Percentiles rank a stretch among this genome's conserved stretches.
phyloP scores from a whole-genome alignment of 2,113 vertebrate genomes.

The Nycticryphes semicollaris region DNA sequence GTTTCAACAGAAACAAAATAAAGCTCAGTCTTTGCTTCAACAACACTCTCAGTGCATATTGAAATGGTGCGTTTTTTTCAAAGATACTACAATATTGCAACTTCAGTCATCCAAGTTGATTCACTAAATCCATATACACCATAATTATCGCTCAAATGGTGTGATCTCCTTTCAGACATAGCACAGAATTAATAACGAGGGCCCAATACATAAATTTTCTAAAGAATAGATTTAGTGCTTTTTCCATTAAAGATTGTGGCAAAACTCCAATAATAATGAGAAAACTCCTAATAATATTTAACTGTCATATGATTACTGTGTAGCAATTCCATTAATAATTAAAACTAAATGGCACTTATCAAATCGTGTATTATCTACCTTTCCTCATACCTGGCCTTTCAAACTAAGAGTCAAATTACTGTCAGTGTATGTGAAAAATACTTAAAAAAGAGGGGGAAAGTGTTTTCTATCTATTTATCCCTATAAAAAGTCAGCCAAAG shows the following conservation, averaged over 20 bases:
- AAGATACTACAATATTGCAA: background rate
- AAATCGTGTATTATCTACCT: background rate
- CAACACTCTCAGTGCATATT: background rate
- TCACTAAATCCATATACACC: background rate
- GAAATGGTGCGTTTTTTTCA: background rate
- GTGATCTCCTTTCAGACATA: background rate
- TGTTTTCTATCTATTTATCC: constrained; percentile 2
- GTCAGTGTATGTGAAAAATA: background rate
- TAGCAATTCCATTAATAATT: constrained; percentile 20
- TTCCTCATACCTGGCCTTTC: background rate
- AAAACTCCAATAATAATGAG: constrained; percentile 24
- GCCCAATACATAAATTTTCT: background rate
- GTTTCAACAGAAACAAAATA: background rate
- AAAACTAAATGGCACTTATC: background rate
- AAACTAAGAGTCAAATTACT: background rate
- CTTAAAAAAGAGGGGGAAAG: background rate
- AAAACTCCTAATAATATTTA: constrained; percentile 14
- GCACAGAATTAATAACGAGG: background rate
- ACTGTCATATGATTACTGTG: background rate
- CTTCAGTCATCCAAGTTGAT: background rate
- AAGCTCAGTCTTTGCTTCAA: background rate
- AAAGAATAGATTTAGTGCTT: background rate
- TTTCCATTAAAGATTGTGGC: background rate
- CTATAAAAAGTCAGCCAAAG: background rate
- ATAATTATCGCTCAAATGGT: background rate